Evolutionary conservation across 2,797 vertebrate species (phyloP).

Genomic region (Phoxinus dragarum): DNA sequence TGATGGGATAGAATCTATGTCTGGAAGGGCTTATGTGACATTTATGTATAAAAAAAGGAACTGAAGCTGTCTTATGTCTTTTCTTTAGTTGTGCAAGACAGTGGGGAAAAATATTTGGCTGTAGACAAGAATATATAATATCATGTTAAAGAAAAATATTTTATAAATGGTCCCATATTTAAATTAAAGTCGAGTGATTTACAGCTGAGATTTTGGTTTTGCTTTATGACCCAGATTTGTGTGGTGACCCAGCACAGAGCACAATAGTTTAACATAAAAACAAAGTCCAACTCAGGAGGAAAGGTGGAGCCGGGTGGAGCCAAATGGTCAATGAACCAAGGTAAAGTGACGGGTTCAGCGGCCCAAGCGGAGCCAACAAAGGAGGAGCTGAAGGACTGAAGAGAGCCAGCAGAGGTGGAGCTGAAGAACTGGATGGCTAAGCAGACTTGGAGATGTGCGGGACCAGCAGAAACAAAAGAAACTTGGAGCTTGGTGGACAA

Average conservation of each 20-base stretch:
- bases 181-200: neutral
- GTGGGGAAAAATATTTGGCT: neutral
- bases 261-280: neutral
- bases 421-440: too few species aligned
- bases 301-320: too few species aligned
- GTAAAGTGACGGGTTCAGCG: too few species aligned
- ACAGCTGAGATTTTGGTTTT: neutral
- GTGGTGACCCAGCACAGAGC: neutral
- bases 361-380: too few species aligned
- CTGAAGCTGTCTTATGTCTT: neutral
- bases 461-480: neutral
- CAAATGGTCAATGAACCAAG: too few species aligned
- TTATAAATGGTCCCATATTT: neutral
- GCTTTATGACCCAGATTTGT: neutral
- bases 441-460: neutral
- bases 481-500: neutral
- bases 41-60: neutral
- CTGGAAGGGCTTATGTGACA: conserved; percentile 29
- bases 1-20: neutral
- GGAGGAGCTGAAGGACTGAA: too few species aligned
- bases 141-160: neutral
- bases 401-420: neutral
- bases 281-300: too few species aligned
- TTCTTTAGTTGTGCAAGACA: neutral
- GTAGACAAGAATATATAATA: neutral